Conservation (phyloP, 2,888 invertebrate species). For the Epirrhoe alternata region DNA sequence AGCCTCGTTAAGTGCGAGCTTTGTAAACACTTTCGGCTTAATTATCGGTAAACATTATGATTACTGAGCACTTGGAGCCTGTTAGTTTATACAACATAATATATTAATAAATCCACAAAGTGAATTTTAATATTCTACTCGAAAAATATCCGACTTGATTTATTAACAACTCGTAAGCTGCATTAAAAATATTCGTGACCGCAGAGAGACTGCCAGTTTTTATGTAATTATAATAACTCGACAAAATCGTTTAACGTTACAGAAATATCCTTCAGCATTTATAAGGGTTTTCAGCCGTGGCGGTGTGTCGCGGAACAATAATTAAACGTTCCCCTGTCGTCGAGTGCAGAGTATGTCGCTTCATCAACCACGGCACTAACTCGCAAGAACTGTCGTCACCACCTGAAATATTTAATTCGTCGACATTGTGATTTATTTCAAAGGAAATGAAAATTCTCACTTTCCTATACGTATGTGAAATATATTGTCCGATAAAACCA, state of each 20-base stretch:
- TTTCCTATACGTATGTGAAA: slow-evolving; percentile 35
- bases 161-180: slow-evolving; percentile 35
- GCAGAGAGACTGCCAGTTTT: slow-evolving; percentile 46
- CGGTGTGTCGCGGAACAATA: slow-evolving; percentile 72
- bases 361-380: slow-evolving; percentile 76
- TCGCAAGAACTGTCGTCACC: slow-evolving; percentile 64
- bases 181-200: slow-evolving; percentile 36
- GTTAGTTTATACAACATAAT: slow-evolving; percentile 6
- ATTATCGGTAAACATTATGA: slow-evolving; percentile 29
- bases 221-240: slow-evolving; percentile 70
- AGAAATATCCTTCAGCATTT: slow-evolving; percentile 73
- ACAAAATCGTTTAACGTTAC: slow-evolving; percentile 75
- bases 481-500: slow-evolving; percentile 14
- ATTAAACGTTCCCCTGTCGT: slow-evolving; percentile 78
- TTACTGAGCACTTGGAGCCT: slow-evolving; percentile 14
- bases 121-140: slow-evolving; percentile 21
- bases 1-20: slow-evolving; percentile 26
- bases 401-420: slow-evolving; percentile 80
- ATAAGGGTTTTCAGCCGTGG: slow-evolving; percentile 77
- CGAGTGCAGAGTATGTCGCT: slow-evolving; percentile 75
- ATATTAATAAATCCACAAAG: slow-evolving; percentile 8
- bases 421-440: slow-evolving; percentile 68
- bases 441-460: slow-evolving; percentile 70
- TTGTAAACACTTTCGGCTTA: slow-evolving; percentile 30
- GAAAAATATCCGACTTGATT: slow-evolving; percentile 21